phyloP scores from a whole-genome alignment of 2,797 vertebrate species.

The Cryptoblepharus egeriae region DNA sequence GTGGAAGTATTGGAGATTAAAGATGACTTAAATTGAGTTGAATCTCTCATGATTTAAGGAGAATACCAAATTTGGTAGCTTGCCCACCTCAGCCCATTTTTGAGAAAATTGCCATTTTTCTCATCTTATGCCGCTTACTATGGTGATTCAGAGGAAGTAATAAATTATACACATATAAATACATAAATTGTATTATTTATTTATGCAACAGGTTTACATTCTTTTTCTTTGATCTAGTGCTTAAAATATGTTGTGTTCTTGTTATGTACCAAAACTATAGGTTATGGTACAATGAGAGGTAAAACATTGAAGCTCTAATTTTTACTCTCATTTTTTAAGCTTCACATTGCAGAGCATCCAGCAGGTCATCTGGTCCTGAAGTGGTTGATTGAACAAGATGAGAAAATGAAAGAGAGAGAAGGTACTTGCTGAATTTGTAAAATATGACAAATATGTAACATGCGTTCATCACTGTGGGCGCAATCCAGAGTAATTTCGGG shows the following conservation, averaged over 20 bases:
- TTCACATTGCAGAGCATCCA: conserved; percentile 94
- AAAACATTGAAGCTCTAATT: background rate
- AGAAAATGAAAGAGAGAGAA: conserved; percentile 82
- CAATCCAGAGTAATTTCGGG: too few species aligned
- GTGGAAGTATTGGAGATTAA: background rate
- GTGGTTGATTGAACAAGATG: conserved; percentile 94
- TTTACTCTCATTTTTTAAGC: conserved; percentile 74
- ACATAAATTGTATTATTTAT: background rate
- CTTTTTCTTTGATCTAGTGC: background rate
- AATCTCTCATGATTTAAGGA: background rate
- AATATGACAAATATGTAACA: background rate
- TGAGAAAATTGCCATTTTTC: too few species aligned
- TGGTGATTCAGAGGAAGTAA: background rate
- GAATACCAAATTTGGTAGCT: background rate
- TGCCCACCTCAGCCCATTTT: too few species aligned
- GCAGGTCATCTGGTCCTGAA: conserved; percentile 96
- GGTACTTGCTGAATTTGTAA: conserved; percentile 74
- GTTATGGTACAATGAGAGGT: too few species aligned
- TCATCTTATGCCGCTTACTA: too few species aligned
- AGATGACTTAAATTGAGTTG: background rate
- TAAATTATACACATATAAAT: too few species aligned
- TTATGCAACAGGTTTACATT: background rate
- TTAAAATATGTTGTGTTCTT: background rate
- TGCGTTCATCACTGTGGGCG: background rate
- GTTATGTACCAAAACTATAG: too few species aligned